Evolutionary conservation across 2,888 invertebrate genomes (phyloP).

Genomic region (Endotricha flammealis): DNA sequence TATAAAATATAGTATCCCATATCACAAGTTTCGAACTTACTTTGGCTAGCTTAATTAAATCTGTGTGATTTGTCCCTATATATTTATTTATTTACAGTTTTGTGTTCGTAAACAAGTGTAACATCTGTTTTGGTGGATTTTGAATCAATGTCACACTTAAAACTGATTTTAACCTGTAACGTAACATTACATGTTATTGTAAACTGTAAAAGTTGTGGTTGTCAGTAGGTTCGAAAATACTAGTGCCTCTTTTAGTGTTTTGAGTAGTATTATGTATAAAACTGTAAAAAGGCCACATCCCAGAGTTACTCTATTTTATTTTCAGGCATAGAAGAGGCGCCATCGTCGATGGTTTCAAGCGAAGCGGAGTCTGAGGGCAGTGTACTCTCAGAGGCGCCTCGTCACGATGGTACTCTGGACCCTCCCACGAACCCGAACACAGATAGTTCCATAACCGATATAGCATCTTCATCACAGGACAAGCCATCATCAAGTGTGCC

Average conservation of each 20-base stretch:
- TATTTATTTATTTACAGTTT: no score
- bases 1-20: no score
- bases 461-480: slow-evolving; percentile 24
- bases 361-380: slow-evolving; percentile 70
- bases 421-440: slow-evolving; percentile 19
- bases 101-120: no score
- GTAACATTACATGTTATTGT: no score
- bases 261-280: background rate
- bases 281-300: background rate
- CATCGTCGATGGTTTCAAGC: slow-evolving; percentile 69
- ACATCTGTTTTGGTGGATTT: no score
- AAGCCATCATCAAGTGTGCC: slow-evolving; percentile 31
- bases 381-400: slow-evolving; percentile 46
- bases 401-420: slow-evolving; percentile 37
- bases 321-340: slow-evolving; percentile 62
- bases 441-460: slow-evolving; percentile 31
- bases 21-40: no score
- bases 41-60: no score
- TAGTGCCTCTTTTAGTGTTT: background rate
- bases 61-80: no score
- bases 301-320: slow-evolving; percentile 10
- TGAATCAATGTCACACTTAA: no score
- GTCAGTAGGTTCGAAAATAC: no score
- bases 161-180: no score
- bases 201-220: no score